Conservation (phyloP, 2,888 invertebrate genomes). For the Sthenelais limicola region DNA sequence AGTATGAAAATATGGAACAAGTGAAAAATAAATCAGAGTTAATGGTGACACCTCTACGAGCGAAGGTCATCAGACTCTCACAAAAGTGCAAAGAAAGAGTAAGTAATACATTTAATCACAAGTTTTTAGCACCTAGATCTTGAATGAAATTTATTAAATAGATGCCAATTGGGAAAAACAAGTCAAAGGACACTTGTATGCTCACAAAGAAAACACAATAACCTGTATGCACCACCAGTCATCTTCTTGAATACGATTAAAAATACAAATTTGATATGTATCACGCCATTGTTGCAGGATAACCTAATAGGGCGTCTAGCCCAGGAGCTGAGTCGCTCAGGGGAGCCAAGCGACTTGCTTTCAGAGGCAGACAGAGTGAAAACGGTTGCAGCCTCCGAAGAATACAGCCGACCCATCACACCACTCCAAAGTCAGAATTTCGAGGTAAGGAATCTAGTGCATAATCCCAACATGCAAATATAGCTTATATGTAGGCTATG, state of each 20-base stretch:
- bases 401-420: conserved; percentile 55
- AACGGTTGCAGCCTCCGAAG: conserved; percentile 53
- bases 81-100: conserved; percentile 55
- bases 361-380: conserved; percentile 59
- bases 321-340: conserved; percentile 56
- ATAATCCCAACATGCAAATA: too few relatives aligned
- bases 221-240: too few relatives aligned
- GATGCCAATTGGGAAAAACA: too few relatives aligned
- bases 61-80: conserved; percentile 59
- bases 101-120: neutral
- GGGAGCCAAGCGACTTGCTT: conserved; percentile 55
- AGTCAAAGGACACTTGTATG: too few relatives aligned
- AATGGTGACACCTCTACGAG: conserved; percentile 57
- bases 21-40: conserved; percentile 55
- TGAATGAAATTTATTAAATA: too few relatives aligned
- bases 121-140: too few relatives aligned
- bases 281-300: too few relatives aligned
- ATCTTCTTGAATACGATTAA: too few relatives aligned
- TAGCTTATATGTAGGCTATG: too few relatives aligned
- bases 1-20: conserved; percentile 57
- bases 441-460: conserved; percentile 39
- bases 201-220: too few relatives aligned
- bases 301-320: conserved; percentile 59
- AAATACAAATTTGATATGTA: too few relatives aligned
- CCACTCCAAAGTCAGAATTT: conserved; percentile 42